Percentiles rank a stretch among this genome's conserved stretches.
These are phyloP conservation scores for Myxocyprinus asiaticus DNA, from an alignment of 2,113 vertebrate species.

Conservation along the genomic window DNA sequence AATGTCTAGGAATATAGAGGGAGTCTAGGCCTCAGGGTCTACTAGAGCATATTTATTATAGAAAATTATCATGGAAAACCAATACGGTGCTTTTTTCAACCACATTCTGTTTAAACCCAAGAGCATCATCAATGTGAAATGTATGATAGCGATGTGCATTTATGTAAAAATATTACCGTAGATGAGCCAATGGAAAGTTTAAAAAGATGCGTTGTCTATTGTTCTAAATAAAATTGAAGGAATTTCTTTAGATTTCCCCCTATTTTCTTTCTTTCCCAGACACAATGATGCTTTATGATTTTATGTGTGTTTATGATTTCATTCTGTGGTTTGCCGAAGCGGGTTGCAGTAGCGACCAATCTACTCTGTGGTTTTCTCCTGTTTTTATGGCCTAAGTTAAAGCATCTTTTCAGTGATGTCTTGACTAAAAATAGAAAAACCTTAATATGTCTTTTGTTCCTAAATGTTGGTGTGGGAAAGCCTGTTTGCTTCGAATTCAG, in stretches of 20 bases:
- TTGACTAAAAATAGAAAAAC: constrained; percentile 56
- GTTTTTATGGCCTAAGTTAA: constrained; percentile 54
- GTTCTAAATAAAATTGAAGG: constrained; percentile 5
- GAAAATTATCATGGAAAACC: constrained; percentile 42
- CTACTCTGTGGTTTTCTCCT: constrained; percentile 54
- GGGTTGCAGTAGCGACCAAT: constrained; percentile 46
- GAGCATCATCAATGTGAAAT: constrained; percentile 25
- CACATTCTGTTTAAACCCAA: constrained; percentile 38
- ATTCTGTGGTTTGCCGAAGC: constrained; percentile 48
- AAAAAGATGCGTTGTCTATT: constrained; percentile 16
- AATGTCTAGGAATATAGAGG: constrained; percentile 9
- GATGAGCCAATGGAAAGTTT: constrained; percentile 31
- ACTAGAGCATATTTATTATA: constrained; percentile 23
- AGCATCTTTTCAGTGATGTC: constrained; percentile 55
- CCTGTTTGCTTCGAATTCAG: constrained; percentile 45
- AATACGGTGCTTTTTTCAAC: constrained; percentile 14
- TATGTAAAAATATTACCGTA: constrained; percentile 33
- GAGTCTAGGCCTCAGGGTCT: constrained; percentile 20
- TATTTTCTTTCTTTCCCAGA: neutral
- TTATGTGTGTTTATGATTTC: neutral
- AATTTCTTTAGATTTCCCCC: neutral
- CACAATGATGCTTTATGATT: constrained; percentile 39
- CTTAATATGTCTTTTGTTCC: constrained; percentile 51
- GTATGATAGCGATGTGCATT: constrained; percentile 16
- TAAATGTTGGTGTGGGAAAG: constrained; percentile 53